Evolutionary conservation across 2,888 invertebrate species (phyloP), one percentile per base, ranked within the genome.

Genomic region (Chydorus sphaericus): DNA sequence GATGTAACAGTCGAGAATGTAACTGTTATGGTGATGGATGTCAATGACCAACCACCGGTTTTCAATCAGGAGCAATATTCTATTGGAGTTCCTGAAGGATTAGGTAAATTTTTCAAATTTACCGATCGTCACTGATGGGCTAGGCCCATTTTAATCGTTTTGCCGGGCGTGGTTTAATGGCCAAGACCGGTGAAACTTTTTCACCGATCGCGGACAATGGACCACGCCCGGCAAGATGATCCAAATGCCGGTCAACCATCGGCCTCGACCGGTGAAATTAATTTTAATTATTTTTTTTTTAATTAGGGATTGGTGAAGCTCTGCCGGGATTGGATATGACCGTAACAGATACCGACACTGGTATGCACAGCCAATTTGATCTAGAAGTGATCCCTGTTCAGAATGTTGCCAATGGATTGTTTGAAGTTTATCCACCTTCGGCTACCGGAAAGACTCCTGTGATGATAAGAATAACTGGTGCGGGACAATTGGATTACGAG

Each of bases 11-110:
- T 76, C 1, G 80, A 83, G 2, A 75, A 80, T 36, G 74, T 87
- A 0, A 85, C 85, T 0, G 81, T 87, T 36, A 81, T 87, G 1
- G 79, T 87, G 28, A 82, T 82, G 1, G 87, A 88, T 63, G 79
- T 81, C 0, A 85, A 87, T 62, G 87, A 87, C 64, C 80, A 85
- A 61, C 72, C 76, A 14, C 86, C 87, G 1, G 71, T 75, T 61
- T 87, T 87, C 62, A 85, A 83, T 63, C 73, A 75, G 60, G 71
- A 77, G 2, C 68, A 72, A 1, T 85, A 82, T 58, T 75, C 78
- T 61, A 76, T 86, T 52, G 79, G 80, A 0, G 80, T 87, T 58
- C 81, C 84, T 0, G 87, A 88, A 70, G 84, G 86, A 62, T 79
- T 85, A 26, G 80, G 81, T 63, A 75, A 74, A 63, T 56, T 37